phyloP scores from a whole-genome alignment of 2,113 vertebrate genomes.

The Gymnogyps californianus region DNA sequence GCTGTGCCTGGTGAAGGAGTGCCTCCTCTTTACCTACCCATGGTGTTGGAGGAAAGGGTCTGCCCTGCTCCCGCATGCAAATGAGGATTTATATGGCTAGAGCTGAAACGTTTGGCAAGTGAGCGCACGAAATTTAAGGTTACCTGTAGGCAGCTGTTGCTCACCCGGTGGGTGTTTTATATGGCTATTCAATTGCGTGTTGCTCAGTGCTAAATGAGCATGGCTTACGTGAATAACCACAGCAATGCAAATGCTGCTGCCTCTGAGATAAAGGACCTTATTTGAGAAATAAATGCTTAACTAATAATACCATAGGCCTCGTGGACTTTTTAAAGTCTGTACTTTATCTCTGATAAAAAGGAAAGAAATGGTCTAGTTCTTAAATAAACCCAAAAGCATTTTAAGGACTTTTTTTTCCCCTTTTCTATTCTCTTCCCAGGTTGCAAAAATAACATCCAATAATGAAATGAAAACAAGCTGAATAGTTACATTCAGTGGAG shows the following conservation, averaged over 20 bases:
- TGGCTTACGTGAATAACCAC: not conserved
- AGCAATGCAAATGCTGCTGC: not conserved
- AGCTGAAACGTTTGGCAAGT: not conserved
- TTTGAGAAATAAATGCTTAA: not conserved
- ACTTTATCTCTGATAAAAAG: not conserved
- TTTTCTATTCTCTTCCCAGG: conserved; percentile 27
- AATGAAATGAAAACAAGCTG: conserved; percentile 76
- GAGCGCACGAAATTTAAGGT: not conserved
- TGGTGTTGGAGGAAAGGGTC: not conserved
- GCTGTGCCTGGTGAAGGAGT: not conserved
- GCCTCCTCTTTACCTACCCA: not conserved
- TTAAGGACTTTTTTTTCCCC: not conserved
- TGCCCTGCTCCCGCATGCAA: not conserved
- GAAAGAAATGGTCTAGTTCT: not conserved
- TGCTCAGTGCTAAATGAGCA: not conserved
- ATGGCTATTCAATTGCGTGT: not conserved
- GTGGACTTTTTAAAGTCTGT: not conserved
- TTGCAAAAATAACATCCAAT: conserved; percentile 61
- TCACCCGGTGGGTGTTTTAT: not conserved
- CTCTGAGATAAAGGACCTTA: not conserved
- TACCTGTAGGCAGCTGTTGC: not conserved
- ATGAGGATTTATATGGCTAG: not conserved
- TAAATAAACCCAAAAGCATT: not conserved
- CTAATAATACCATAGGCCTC: not conserved
- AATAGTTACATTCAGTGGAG: conserved; percentile 27